Percentiles rank a stretch among this genome's conserved stretches.
Conservation (phyloP, 2,797 vertebrate species). For the Eurystomus glaucurus region DNA sequence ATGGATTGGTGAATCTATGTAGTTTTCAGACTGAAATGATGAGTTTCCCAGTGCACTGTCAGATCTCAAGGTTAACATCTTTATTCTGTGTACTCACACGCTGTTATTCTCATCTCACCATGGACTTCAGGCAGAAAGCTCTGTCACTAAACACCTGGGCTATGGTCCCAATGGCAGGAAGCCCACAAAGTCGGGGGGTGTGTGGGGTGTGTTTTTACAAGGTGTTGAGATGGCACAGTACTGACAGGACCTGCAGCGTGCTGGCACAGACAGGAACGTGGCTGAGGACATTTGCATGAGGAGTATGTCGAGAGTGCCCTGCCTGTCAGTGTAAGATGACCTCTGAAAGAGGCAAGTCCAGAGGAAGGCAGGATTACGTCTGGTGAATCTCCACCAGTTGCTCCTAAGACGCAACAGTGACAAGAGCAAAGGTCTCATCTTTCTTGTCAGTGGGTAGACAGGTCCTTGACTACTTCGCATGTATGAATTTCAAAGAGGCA, state of each 20-base stretch:
- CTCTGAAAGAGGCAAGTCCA: not conserved
- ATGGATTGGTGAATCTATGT: not conserved
- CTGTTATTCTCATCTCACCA: not conserved
- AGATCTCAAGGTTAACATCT: not conserved
- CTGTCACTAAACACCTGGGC: not conserved
- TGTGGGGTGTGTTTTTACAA: not conserved
- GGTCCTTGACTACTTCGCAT: fast-evolving
- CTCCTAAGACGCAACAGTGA: not conserved
- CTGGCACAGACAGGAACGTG: not conserved
- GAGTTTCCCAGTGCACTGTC: not conserved
- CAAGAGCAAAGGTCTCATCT: not conserved
- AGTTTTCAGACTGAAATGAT: not conserved
- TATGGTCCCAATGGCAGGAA: not conserved
- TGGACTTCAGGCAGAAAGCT: not conserved
- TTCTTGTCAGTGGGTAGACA: not conserved
- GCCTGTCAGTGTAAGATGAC: not conserved
- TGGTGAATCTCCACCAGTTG: not conserved
- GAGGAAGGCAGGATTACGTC: not conserved
- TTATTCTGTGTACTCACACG: not conserved
- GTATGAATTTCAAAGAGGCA: not conserved
- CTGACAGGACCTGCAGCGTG: not conserved
- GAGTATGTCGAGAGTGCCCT: not conserved
- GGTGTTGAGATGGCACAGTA: not conserved
- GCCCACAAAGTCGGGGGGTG: not conserved
- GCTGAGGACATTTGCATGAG: not conserved